Evolutionary conservation across 92 coral and sea anemone genomes (phyloP), one percentile per base, ranked within the genome.

Genomic region (Heliopora coerulea): DNA sequence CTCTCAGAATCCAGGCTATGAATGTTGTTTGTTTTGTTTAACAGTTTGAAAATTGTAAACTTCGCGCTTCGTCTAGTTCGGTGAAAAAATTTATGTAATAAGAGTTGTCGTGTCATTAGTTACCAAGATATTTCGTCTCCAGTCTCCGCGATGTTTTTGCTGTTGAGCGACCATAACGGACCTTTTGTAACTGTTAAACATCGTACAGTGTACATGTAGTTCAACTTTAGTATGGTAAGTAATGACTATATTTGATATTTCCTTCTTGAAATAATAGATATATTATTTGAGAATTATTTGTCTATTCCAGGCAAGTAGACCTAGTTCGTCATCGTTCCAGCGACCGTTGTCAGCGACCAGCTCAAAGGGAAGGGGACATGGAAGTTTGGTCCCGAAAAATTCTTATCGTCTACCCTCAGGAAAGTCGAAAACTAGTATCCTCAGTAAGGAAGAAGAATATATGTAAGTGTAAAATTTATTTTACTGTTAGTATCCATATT

Each of bases 391-490:
- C 14, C 40, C 60, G 46, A 68, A 48, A 33, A 68, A 68, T 68
- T 68, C 60, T 46, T n/a, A n/a, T n/a, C 62, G 88, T 33, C 96
- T 90, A 49, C 85, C 91, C 0, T 81, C 96, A 1, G 96, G 96
- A 41, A 89, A 84, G 50, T 79, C 82, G 34, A 87, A 80, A 83
- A 90, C 83, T 79, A 87, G 83, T 25, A 84, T 95, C 49, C 78
- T 88, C 58, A 88, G 80, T 66, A 95, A 95, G 82, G 99, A 95
- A 65, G 96, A 95, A 20, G 99, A 95, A 75, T 95, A 95, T 56
- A 86, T 90, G 99, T 95, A 54, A 77, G 98, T 77, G 44, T 49
- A 27, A 3, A n/a, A 3, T 30, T 58, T n/a, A n/a, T n/a, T n/a
- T n/a, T n/a, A n/a, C n/a, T n/a, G n/a, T n/a, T n/a, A n/a, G n/a